Evolutionary conservation across 2,888 invertebrate species (phyloP), one percentile per base, ranked within the genome.

Genomic region (Hemicrepidius hirtus): DNA sequence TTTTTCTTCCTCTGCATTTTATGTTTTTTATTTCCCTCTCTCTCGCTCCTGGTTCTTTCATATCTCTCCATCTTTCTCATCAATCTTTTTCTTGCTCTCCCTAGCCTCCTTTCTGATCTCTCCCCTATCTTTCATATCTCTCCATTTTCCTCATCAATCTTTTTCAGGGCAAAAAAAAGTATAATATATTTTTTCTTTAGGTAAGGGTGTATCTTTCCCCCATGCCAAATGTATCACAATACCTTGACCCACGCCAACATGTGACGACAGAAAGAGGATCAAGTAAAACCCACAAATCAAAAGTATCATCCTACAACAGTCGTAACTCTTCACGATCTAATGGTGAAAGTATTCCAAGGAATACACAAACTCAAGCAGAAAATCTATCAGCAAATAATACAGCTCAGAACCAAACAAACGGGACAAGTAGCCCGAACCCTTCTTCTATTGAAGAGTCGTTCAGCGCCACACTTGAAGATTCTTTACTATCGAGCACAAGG

Each of bases 181-280:
- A 16, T 3, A 60, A 20, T 40, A 7, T 10, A n/a, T 35, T 57
- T 63, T 32, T 32, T 46, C 9, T 10, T 10, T 21, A 71, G 71
- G 67, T 71, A 12, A 41, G 66, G 18, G 71, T 75, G 18, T 75
- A 63, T 46, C 59, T 75, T 18, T 66, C 69, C 9, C 75, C 68
- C 5, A 62, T 69, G 41, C 64, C 28, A 20, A 64, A 64, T 50
- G n/a, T 49, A 6, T 1, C 64, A 13, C 46, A 64, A n/a, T 49
- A 46, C 10, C 3, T 32, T 10, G 63, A 69, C 32, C 53, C 41
- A 9, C 53, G 13, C 12, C 46, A 64, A 18, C 16, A 44, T 35
- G 49, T 64, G 0, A 49, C 46, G 0, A 63, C 53, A 9, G 44
- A 62, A 20, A 21, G 44, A 13, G 66, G 44, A n/a, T 67, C 66